These are phyloP conservation scores for Phacellophora camtschatica DNA, from an alignment of 30 jellyfish, hydroid and myxozoan genomes.

Conservation along the genomic window DNA sequence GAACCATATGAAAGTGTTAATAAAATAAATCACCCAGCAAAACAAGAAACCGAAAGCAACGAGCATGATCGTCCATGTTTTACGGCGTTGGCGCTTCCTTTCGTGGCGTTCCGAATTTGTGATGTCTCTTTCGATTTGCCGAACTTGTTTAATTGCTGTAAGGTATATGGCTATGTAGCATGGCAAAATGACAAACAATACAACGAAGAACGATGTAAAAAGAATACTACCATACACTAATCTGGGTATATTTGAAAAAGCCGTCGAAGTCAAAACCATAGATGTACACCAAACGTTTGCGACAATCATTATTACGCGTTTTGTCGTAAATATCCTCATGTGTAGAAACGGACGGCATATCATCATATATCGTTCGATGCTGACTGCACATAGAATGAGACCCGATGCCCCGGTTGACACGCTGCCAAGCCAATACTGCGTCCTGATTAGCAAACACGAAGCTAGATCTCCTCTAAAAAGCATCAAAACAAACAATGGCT, in stretches of 20 bases:
- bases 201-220: neutral
- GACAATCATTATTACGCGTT: neutral
- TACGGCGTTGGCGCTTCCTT: neutral
- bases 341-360: slow-evolving; percentile 28
- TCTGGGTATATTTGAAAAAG: neutral
- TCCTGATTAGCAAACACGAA: neutral
- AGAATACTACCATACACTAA: neutral
- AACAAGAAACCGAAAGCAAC: slow-evolving; percentile 1
- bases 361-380: slow-evolving; percentile 13
- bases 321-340: neutral
- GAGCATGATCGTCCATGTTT: neutral
- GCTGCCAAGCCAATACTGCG: slow-evolving; percentile 30
- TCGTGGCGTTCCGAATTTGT: neutral
- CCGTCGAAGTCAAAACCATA: neutral
- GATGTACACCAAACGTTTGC: neutral
- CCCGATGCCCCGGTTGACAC: slow-evolving; percentile 47
- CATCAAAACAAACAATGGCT: slow-evolving; percentile 14
- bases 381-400: slow-evolving; percentile 1
- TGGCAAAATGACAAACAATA: neutral
- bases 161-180: slow-evolving; percentile 4
- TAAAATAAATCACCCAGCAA: slow-evolving; percentile 39
- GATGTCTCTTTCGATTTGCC: slow-evolving; percentile 1
- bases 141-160: slow-evolving; percentile 10
- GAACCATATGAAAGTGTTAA: slow-evolving; percentile 6
- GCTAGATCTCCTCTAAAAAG: neutral